phyloP scores from a whole-genome alignment of 2,888 invertebrate species.

The Drosophila greeni region DNA sequence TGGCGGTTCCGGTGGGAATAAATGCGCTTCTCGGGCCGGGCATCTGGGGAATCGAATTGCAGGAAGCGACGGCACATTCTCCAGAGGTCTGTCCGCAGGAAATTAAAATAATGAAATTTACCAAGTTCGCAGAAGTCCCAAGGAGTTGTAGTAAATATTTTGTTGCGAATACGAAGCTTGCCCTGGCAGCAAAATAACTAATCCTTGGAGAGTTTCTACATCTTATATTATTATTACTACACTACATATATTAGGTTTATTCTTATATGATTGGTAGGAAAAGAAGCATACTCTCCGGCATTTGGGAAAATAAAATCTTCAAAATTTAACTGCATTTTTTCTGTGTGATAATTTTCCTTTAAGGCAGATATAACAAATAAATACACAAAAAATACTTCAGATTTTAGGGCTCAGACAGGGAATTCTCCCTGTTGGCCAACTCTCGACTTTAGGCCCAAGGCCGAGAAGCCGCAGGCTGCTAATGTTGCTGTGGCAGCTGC shows the following conservation, averaged over 20 bases:
- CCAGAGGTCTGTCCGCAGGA: constrained; percentile 10
- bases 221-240: not conserved
- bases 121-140: constrained; percentile 1
- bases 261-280: not conserved
- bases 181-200: not conserved
- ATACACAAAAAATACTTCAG: not conserved
- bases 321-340: not conserved
- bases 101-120: constrained; percentile 34
- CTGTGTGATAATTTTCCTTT: too few relatives aligned
- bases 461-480: constrained; percentile 46
- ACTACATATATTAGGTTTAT: too few relatives aligned
- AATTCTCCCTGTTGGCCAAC: constrained; percentile 23
- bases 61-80: constrained; percentile 15
- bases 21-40: constrained; percentile 24
- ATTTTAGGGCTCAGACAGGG: constrained; percentile 5
- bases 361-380: not conserved
- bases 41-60: constrained; percentile 33
- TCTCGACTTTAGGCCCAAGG: constrained; percentile 32
- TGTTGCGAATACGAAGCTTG: not conserved
- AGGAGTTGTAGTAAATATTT: constrained; percentile 14
- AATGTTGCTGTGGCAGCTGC: constrained; percentile 20
- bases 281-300: not conserved
- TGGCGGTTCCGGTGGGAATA: constrained; percentile 17
- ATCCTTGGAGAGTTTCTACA: not conserved
- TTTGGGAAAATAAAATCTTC: not conserved